These are phyloP conservation scores for Rhodeus uyekii DNA, from an alignment of 2,797 vertebrate species.

Conservation along the genomic window DNA sequence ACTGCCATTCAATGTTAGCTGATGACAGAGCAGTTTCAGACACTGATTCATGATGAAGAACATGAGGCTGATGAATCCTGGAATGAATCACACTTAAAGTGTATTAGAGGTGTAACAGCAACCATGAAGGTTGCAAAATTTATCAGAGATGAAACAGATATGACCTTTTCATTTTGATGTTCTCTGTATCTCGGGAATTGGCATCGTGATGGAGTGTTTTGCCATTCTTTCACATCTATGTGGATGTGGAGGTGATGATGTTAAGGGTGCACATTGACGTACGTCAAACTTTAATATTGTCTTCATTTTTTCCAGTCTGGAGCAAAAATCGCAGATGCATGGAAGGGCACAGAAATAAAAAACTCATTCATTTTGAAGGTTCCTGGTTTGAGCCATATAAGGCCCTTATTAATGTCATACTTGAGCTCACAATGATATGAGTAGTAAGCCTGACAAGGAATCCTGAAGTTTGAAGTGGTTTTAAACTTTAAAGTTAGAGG, in stretches of 20 bases:
- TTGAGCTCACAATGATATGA: neutral
- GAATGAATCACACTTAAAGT: neutral
- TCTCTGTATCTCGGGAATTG: neutral
- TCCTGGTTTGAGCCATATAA: neutral
- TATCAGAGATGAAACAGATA: constrained; percentile 9
- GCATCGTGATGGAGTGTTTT: constrained; percentile 25
- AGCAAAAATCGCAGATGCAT: neutral
- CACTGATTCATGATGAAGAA: constrained; percentile 31
- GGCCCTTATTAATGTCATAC: neutral
- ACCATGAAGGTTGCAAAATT: neutral
- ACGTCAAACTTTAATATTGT: neutral
- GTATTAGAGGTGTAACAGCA: constrained; percentile 3
- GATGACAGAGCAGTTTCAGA: neutral
- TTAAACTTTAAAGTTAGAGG: neutral
- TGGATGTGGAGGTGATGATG: neutral
- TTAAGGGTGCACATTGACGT: neutral
- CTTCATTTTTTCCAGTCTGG: neutral
- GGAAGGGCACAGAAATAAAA: neutral
- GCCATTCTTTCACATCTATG: constrained; percentile 13
- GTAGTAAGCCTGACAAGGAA: neutral
- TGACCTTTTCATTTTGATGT: constrained; percentile 32
- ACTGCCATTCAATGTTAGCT: constrained; percentile 26
- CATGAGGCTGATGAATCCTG: neutral
- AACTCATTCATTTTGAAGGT: neutral
- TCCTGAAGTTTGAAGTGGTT: neutral